These are phyloP conservation scores for Nerophis ophidion DNA, from an alignment of 2,113 vertebrate genomes.

Conservation along the genomic window DNA sequence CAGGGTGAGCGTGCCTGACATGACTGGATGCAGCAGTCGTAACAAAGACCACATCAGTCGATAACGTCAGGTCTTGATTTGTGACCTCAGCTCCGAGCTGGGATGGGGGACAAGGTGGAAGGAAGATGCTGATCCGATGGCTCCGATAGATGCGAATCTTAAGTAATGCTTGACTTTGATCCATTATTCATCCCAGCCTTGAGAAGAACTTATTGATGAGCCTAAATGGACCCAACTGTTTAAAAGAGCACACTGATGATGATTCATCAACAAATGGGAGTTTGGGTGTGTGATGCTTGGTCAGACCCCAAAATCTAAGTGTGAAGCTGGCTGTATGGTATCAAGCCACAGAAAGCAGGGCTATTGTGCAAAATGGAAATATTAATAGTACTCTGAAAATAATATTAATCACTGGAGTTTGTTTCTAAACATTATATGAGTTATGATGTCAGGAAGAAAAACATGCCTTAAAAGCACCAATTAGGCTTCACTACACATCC, in stretches of 20 bases:
- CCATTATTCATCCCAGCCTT: constrained; percentile 66
- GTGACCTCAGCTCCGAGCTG: background rate
- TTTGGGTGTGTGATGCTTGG: background rate
- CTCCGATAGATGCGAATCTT: constrained; percentile 53
- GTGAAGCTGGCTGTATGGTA: background rate
- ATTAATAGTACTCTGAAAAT: no score
- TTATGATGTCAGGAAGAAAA: no score
- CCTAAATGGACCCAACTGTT: constrained; percentile 37
- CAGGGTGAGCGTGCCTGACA: no score
- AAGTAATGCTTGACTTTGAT: constrained; percentile 66
- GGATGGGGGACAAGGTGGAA: constrained; percentile 2
- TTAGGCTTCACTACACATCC: no score
- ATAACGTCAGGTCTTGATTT: background rate
- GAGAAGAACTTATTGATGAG: constrained; percentile 50
- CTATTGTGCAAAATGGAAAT: no score
- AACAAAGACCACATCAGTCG: background rate
- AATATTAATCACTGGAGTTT: no score
- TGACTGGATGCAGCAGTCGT: background rate
- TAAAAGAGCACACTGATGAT: constrained; percentile 1
- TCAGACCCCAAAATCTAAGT: background rate
- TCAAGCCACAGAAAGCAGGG: background rate
- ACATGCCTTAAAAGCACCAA: no score
- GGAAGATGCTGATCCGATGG: constrained; percentile 44
- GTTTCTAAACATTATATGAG: no score
- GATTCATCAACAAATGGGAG: background rate